Evolutionary conservation across 2,888 invertebrate species (phyloP).

Genomic region (Synergus gifuensis): DNA sequence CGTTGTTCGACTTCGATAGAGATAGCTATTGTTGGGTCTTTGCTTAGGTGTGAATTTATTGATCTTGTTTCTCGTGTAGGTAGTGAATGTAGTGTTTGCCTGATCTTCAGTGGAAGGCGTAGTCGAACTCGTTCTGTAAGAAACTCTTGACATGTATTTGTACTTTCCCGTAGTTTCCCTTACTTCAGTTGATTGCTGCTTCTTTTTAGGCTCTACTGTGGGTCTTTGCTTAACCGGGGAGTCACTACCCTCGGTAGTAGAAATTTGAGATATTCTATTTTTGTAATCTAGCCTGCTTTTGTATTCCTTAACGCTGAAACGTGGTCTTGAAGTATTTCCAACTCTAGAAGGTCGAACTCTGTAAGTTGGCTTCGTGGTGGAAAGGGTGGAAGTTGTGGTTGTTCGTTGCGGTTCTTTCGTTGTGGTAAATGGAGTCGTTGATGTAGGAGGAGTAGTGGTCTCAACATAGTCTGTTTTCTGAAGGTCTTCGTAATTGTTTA

Average conservation of each 20-base stretch:
- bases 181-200: constrained; percentile 47
- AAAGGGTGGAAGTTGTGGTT: constrained; percentile 49
- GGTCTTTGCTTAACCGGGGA: constrained; percentile 45
- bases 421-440: constrained; percentile 44
- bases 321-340: constrained; percentile 81
- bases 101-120: constrained; percentile 52
- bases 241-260: constrained; percentile 51
- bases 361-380: constrained; percentile 61
- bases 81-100: constrained; percentile 44
- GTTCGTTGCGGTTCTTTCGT: constrained; percentile 39
- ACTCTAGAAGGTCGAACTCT: constrained; percentile 70
- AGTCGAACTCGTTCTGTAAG: constrained; percentile 65
- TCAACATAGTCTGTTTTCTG: constrained; percentile 47
- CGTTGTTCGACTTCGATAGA: constrained; percentile 69
- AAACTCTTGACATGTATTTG: constrained; percentile 69
- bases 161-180: constrained; percentile 67
- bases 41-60: constrained; percentile 69
- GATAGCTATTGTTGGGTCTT: constrained; percentile 62
- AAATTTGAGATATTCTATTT: constrained; percentile 58
- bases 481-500: constrained; percentile 31
- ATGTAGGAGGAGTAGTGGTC: constrained; percentile 56
- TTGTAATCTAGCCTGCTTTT: constrained; percentile 81
- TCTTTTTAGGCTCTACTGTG: constrained; percentile 47
- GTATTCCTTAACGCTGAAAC: constrained; percentile 89
- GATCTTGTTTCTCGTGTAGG: constrained; percentile 64